Conservation (phyloP, 2,888 invertebrate genomes). For the Steinernema hermaphroditum region DNA sequence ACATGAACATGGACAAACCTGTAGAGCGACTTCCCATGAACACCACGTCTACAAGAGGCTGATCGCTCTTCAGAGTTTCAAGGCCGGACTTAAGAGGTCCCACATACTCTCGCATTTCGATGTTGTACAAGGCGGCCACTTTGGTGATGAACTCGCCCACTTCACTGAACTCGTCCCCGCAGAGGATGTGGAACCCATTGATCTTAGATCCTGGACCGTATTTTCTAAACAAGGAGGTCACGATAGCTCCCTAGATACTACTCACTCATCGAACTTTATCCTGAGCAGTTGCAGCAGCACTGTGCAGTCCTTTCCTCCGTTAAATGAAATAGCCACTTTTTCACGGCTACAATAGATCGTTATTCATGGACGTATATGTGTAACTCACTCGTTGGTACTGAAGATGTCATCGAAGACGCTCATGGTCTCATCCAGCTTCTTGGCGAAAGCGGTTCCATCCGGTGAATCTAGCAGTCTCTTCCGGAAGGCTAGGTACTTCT, state of each 20-base stretch:
- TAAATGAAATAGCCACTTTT: conserved; percentile 87
- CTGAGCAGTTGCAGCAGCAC: conserved; percentile 77
- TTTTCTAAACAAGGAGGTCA: conserved; percentile 43
- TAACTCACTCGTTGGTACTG: conserved; percentile 47
- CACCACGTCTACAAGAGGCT: conserved; percentile 77
- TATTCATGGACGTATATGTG: neutral
- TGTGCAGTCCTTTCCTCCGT: conserved; percentile 98
- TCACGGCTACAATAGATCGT: conserved; percentile 73
- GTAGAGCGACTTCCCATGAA: conserved; percentile 88
- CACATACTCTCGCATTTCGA: conserved; percentile 75
- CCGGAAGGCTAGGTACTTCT: conserved; percentile 48
- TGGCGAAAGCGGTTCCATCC: conserved; percentile 49
- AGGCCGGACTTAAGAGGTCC: conserved; percentile 79
- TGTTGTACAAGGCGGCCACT: conserved; percentile 72
- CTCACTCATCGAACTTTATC: conserved; percentile 54
- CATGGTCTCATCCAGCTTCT: conserved; percentile 63
- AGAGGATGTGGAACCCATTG: conserved; percentile 79
- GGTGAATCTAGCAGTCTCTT: neutral
- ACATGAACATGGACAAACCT: too few relatives aligned
- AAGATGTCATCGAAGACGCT: conserved; percentile 67
- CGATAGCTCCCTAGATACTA: neutral
- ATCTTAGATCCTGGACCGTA: conserved; percentile 53
- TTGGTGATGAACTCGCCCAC: conserved; percentile 79
- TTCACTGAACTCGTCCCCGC: conserved; percentile 81
- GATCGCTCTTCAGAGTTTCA: conserved; percentile 71